These are phyloP conservation scores for Hololepta plana DNA, from an alignment of 2,888 invertebrate genomes.

Conservation along the genomic window DNA sequence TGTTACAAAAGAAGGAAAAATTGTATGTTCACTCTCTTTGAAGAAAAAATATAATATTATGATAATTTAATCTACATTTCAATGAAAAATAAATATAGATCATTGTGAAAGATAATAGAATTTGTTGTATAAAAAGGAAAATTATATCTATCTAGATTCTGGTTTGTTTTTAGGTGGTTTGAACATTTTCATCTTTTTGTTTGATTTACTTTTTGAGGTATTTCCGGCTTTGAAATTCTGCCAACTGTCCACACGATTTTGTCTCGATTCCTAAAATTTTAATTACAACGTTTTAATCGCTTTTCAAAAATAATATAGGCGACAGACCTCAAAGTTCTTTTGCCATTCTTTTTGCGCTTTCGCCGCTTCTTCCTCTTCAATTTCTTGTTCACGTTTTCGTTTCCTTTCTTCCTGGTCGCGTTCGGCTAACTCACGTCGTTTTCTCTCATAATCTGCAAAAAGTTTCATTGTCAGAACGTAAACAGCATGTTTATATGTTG, in stretches of 20 bases:
- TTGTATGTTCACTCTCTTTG: neutral
- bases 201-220: constrained; percentile 55
- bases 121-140: constrained; percentile 1
- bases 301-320: no score
- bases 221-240: constrained; percentile 60
- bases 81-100: constrained; percentile 2
- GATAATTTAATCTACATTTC: neutral
- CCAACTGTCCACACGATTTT: constrained; percentile 85
- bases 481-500: constrained; percentile 76
- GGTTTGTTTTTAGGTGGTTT: constrained; percentile 89
- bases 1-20: no score
- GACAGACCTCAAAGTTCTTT: constrained; percentile 97
- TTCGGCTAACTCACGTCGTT: constrained; percentile 70
- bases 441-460: constrained; percentile 89
- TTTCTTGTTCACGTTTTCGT: constrained; percentile 82
- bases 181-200: constrained; percentile 65
- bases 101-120: no score
- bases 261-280: constrained; percentile 56
- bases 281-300: constrained; percentile 5
- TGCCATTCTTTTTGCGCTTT: constrained; percentile 93
- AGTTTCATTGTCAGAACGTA: constrained; percentile 98
- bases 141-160: constrained; percentile 55
- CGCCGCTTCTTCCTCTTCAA: constrained; percentile 78
- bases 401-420: constrained; percentile 88
- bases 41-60: neutral